Conservation (phyloP, 2,113 vertebrate species). For the Cettia cetti region DNA sequence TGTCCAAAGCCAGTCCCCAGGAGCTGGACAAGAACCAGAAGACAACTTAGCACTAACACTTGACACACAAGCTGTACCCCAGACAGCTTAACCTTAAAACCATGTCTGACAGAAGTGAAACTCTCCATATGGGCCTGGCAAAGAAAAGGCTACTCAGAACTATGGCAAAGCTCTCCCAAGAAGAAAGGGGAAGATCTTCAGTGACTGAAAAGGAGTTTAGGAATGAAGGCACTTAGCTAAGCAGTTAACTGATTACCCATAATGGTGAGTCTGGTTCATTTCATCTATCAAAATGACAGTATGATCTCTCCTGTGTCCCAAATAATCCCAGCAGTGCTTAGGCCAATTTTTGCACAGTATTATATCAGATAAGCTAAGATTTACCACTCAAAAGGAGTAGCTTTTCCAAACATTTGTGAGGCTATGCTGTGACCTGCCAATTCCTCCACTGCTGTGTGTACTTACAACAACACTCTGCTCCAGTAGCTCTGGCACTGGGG, state of each 20-base stretch:
- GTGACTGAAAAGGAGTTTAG: background rate
- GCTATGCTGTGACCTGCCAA: background rate
- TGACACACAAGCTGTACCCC: background rate
- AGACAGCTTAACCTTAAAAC: background rate
- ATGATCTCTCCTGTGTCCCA: background rate
- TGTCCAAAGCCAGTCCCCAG: background rate
- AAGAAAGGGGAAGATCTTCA: background rate
- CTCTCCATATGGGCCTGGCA: background rate
- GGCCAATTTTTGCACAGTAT: background rate
- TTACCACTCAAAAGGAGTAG: background rate
- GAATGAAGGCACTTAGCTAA: background rate
- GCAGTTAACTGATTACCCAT: background rate
- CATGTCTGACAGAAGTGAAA: background rate
- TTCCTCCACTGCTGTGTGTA: background rate
- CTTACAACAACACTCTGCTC: background rate
- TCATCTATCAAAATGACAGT: background rate
- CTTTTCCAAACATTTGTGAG: background rate
- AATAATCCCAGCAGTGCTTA: background rate
- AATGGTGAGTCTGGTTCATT: rapidly evolving
- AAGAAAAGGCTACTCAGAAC: background rate
- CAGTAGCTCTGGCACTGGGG: background rate
- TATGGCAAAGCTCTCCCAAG: background rate
- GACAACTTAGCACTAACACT: background rate
- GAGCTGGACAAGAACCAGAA: background rate
- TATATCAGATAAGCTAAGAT: background rate